Base-by-base conservation (phyloP, 2,113 vertebrate species). In the Nothoprocta pentlandii region DNA sequence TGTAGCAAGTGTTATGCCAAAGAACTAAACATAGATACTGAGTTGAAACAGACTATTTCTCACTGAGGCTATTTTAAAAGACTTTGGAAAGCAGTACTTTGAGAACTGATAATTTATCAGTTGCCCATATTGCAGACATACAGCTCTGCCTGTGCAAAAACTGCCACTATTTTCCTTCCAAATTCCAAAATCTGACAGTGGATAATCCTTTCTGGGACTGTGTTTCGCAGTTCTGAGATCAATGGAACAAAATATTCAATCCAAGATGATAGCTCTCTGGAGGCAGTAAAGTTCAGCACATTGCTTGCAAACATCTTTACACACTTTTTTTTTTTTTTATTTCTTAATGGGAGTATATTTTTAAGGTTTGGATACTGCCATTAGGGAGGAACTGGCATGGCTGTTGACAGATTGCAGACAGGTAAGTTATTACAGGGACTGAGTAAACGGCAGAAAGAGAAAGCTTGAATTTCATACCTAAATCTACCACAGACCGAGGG, bases 71-170 rank as follows among this genome's bases (percentile, higher is more conserved):
- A 85, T 85, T 92, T 92, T 80, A 80, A 88, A 90, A 79, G 12
- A 49, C 42, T 79, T 26, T 62, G n/a, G 25, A 87, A 90, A 94
- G 70, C 78, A 95, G 44, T 91, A 74, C n/a, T 69, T 90, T 85
- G 66, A 85, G 78, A 93, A 75, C 42, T 39, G 32, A 49, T 34
- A 80, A 12, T 42, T 22, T 46, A 84, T 9, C 12, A 58, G 23
- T 89, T 76, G 32, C 47, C 58, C 32, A 21, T 85, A 41, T 58
- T 49, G 85, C 49, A 64, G 46, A 5, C 7, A 89, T 16, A 73
- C 10, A 80, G 53, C 22, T 82, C 67, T 76, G 39, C 39, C 42
- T 77, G 11, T 90, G 44, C 47, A 93, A 92, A 96, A 36, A 87
- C n/a, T 42, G 21, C 51, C 58, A 30, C 53, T 78, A 44, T 87